Base-by-base conservation (phyloP, 1,140 invertebrate genomes). In the Helicoverpa zea region DNA sequence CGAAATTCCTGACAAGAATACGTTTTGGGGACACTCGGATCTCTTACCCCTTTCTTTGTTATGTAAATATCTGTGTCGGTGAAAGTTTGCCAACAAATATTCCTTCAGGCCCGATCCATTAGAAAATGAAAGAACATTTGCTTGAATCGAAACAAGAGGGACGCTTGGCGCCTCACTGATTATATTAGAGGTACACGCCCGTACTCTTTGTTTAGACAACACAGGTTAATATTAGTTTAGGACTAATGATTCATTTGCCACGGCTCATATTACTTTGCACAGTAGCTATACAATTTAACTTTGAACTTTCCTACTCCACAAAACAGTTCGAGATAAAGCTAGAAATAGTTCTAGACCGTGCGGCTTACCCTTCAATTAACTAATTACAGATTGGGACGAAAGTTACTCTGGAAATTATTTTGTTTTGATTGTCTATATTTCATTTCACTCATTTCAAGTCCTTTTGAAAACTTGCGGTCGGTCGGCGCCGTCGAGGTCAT, bases 101-200 rank as follows among this genome's bases (percentile, higher is more conserved):
- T 87, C 87, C 87, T 87, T 82, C 80, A 87, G 86, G 75, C 84
- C 80, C 83, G 86, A 92, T 90, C 91, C 91, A 92, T 92, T 93
- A 93, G 89, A 90, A 90, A 92, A 90, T 92, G 89, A 91, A 91
- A 88, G 85, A 87, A 88, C 84, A 84, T 89, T 91, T 89, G 83
- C 83, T 87, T 87, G 83, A 87, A 88, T 80, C 80, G 85, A 89
- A 87, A 87, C 87, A 88, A 86, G 82, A 88, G 56, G 59, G 73
- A 81, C 68, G 77, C 63, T 54, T 68, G 70, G 30, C 80, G 43
- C 52, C 52, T 43, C 63, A 49, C 83, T 84, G 82, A 84, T 88
- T 79, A 85, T 87, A 86, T 87, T 85, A 84, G 75, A 82, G 83
- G 77, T 86, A 85, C 84, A 73, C 79, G 84, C 75, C 75, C 49